Evolutionary conservation across 2,797 vertebrate species (phyloP).

Genomic region (Molossus alvarezi): DNA sequence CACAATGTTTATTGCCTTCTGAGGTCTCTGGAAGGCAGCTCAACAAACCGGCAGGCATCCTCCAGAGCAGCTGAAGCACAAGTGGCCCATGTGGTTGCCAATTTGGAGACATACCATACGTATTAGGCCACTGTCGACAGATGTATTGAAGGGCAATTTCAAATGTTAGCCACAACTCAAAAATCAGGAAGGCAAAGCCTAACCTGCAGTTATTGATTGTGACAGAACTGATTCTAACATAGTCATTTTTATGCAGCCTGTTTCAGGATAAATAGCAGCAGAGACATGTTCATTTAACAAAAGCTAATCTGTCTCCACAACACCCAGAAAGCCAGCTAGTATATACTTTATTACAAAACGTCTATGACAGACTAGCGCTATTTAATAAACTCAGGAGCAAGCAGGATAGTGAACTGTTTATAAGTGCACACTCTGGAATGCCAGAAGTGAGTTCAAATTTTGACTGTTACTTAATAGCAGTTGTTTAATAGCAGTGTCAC

Average conservation of each 20-base stretch:
- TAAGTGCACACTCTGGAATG: constrained; percentile 38
- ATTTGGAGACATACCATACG: constrained; percentile 61
- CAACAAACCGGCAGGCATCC: constrained; percentile 57
- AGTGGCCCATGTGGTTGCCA: constrained; percentile 60
- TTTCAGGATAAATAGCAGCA: constrained; percentile 54
- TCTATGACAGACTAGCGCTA: constrained; percentile 21
- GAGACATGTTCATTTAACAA: constrained; percentile 67
- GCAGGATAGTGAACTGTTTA: background rate
- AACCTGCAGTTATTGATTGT: constrained; percentile 70
- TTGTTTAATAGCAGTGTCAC: constrained; percentile 3
- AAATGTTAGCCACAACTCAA: constrained; percentile 67
- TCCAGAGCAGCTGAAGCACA: constrained; percentile 72
- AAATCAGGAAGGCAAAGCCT: constrained; percentile 62
- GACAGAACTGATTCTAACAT: constrained; percentile 38
- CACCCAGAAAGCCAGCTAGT: background rate
- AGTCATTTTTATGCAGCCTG: constrained; percentile 64
- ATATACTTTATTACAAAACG: constrained; percentile 58
- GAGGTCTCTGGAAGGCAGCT: constrained; percentile 63
- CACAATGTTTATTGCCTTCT: constrained; percentile 60
- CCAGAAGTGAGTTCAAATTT: constrained; percentile 62
- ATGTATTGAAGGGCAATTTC: constrained; percentile 65
- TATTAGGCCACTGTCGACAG: constrained; percentile 61
- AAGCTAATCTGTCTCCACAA: constrained; percentile 44
- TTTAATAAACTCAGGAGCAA: constrained; percentile 34
- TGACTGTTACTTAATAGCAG: constrained; percentile 40